Percentiles rank a stretch among this genome's conserved stretches.
Evolutionary conservation across 2,113 vertebrate genomes (phyloP).

Genomic region (Promerops cafer): DNA sequence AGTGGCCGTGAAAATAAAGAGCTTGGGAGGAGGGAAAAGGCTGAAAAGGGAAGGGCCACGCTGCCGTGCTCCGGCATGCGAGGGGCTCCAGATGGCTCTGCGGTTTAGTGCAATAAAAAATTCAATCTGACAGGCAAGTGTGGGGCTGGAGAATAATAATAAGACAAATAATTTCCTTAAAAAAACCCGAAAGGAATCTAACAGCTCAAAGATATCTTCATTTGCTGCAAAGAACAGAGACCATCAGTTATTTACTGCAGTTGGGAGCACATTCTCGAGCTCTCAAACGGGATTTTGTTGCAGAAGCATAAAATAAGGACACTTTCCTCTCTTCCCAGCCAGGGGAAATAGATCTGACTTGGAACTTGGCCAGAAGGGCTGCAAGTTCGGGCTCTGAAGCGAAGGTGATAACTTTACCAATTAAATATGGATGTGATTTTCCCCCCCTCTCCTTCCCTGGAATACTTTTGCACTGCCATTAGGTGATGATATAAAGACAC

Average conservation of each 20-base stretch:
- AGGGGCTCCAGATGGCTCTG: conserved; percentile 73
- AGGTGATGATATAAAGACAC: conserved; percentile 62
- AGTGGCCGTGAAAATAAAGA: neutral
- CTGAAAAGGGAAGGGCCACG: neutral
- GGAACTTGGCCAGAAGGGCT: conserved; percentile 30
- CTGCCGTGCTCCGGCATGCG: neutral
- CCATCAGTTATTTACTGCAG: neutral
- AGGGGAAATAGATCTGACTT: conserved; percentile 33
- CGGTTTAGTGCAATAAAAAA: conserved; percentile 65
- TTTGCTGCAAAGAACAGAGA: neutral
- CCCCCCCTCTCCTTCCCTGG: neutral
- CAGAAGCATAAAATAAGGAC: conserved; percentile 20
- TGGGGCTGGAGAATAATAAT: conserved; percentile 49
- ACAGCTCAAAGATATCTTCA: conserved; percentile 38
- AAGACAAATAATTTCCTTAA: conserved; percentile 13
- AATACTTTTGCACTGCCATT: conserved; percentile 35
- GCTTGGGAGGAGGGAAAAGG: neutral
- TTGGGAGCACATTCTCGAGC: neutral
- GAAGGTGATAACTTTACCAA: conserved; percentile 65
- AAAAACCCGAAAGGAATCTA: neutral
- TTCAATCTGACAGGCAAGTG: conserved; percentile 63
- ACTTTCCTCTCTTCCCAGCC: neutral
- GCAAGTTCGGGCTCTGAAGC: conserved; percentile 24
- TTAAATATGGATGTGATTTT: conserved; percentile 47
- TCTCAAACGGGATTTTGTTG: conserved; percentile 7